phyloP scores from a whole-genome alignment of 2,797 vertebrate genomes.

The Sebastes trivittatus region DNA sequence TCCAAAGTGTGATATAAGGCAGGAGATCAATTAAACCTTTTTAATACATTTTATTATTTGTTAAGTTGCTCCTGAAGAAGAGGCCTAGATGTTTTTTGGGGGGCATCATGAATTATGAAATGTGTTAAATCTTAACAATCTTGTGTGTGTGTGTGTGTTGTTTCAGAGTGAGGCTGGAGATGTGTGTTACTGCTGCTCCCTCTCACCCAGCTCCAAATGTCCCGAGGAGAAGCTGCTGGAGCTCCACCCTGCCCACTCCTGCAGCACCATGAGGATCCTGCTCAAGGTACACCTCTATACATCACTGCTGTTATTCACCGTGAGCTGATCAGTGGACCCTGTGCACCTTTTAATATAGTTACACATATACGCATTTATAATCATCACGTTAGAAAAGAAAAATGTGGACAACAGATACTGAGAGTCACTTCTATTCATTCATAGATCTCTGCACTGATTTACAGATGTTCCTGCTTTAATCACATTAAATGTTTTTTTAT shows the following conservation, averaged over 20 bases:
- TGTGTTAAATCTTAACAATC: not conserved
- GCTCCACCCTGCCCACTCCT: conserved; percentile 84
- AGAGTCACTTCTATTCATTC: not conserved
- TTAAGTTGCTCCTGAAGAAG: not conserved
- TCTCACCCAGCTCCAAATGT: conserved; percentile 78
- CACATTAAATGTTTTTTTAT: not conserved
- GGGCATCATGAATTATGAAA: not conserved
- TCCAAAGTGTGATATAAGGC: not conserved
- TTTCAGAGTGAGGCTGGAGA: conserved; percentile 76
- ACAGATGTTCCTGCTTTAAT: too few relatives aligned
- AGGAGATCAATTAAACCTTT: too few relatives aligned
- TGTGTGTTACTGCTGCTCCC: conserved; percentile 88
- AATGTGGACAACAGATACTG: not conserved
- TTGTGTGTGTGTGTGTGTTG: conserved; percentile 2
- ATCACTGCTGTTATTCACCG: not conserved
- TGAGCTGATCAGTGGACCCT: not conserved
- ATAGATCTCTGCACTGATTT: not conserved
- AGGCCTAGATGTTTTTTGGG: not conserved
- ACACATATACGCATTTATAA: not conserved
- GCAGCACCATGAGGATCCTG: conserved; percentile 83
- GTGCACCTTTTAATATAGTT: not conserved
- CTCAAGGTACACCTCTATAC: conserved; percentile 82
- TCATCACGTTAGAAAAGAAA: not conserved
- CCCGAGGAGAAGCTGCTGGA: conserved; percentile 83
- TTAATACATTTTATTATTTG: not conserved